Base-by-base conservation (phyloP, 2,113 vertebrate genomes). In the Pelobates fuscus region DNA sequence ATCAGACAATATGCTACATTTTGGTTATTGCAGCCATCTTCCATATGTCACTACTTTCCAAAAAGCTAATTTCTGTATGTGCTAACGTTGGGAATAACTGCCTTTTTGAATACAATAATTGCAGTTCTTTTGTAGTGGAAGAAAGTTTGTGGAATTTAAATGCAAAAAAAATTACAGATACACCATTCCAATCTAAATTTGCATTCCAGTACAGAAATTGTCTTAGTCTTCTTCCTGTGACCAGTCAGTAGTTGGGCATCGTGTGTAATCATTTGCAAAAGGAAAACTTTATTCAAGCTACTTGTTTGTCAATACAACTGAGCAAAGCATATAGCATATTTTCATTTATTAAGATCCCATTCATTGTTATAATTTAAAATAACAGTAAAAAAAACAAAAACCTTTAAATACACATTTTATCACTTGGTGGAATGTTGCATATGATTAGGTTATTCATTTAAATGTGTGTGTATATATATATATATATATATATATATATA, bases 11-110 rank as follows among this genome's bases (percentile, higher is more conserved):
- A 30, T 44, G 52, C 37, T 29, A 10, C 69, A 71, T 71, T 74
- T 67, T 67, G 54, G 62, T 49, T 76, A 67, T 67, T 49, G 32
- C 23, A 10, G 59, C 43, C 54, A 76, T 60, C 52, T 58, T 60
- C 72, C 64, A 67, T 76, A 76, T 76, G 64, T 67, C 23, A 24
- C 55, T n/a, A 63, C 67, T 67, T 59, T 59, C 8, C 55, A 60
- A 46, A 59, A 67, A 24, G 54, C 41, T 67, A 20, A 67, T 76
- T 67, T 60, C 55, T 76, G 54, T 15, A 27, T 75, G 20, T 49
- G 11, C 23, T 59, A 76, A 30, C 72, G 59, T 66, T 75, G 62
- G n/a, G 6, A 59, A 67, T 46, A 59, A 44, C 30, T 46, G 25
- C 30, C 72, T 76, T 10, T 67, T n/a, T 30, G 26, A 76, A 49